These are phyloP conservation scores for Metaphire vulgaris DNA, from an alignment of 1,140 invertebrate species.

Conservation along the genomic window DNA sequence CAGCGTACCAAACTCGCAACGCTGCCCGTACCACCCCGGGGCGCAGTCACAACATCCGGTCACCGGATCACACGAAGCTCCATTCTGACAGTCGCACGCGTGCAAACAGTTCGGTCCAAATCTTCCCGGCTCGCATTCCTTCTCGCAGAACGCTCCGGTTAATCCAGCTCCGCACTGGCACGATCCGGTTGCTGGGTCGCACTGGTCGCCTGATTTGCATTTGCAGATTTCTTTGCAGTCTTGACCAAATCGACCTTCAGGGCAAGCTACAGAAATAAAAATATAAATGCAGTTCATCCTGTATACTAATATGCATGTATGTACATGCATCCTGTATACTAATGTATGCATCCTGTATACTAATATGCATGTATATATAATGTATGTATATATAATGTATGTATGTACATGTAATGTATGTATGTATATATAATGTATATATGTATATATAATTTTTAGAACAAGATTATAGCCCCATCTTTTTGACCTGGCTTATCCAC, in stretches of 20 bases:
- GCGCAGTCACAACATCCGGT: conserved; percentile 72
- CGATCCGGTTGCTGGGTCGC: conserved; percentile 49
- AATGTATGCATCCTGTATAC: too few species aligned
- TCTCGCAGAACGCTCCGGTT: conserved; percentile 66
- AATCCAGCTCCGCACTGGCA: conserved; percentile 52
- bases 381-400: neutral
- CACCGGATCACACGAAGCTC: conserved; percentile 72
- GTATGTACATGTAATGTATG: too few species aligned
- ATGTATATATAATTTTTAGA: too few species aligned
- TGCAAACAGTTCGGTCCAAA: conserved; percentile 62
- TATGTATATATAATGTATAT: too few species aligned
- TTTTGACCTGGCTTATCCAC: too few species aligned
- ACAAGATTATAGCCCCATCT: too few species aligned
- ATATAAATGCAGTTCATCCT: too few species aligned
- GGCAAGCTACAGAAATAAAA: too few species aligned
- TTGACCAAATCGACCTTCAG: conserved; percentile 48
- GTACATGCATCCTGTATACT: too few species aligned
- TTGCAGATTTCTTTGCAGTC: conserved; percentile 45
- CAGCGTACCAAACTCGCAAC: too few species aligned
- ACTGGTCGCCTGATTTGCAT: conserved; percentile 42
- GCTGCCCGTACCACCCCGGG: conserved; percentile 64
- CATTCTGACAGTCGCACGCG: conserved; percentile 66
- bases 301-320: conserved; percentile 3
- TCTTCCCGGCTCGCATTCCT: conserved; percentile 56
- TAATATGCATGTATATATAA: too few species aligned